phyloP scores from a whole-genome alignment of 2,797 vertebrate species.

The Coregonus sp. region DNA sequence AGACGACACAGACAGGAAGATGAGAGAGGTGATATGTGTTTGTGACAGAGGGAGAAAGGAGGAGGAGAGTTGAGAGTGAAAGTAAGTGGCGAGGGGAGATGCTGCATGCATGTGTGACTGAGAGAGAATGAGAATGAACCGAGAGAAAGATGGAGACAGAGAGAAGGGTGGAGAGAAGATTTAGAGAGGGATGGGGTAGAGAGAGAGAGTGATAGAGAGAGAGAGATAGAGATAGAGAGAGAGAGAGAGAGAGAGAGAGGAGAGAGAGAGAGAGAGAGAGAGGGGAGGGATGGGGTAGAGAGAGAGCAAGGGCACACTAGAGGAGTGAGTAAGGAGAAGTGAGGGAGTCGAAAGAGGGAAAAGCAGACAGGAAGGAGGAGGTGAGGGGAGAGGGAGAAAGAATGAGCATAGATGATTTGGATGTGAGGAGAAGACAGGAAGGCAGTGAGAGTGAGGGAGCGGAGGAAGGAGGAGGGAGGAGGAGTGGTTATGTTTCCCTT shows the following conservation, averaged over 20 bases:
- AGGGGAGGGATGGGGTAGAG: conserved; percentile 29
- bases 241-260: conserved; percentile 17
- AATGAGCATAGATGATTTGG: background rate
- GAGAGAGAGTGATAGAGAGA: background rate
- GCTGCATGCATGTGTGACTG: conserved; percentile 60
- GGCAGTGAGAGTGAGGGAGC: conserved; percentile 22
- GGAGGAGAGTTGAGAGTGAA: conserved; percentile 8
- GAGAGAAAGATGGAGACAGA: conserved; percentile 39
- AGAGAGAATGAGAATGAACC: conserved; percentile 55
- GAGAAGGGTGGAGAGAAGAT: conserved; percentile 12
- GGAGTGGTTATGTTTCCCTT: conserved; percentile 12
- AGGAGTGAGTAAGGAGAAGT: conserved; percentile 32
- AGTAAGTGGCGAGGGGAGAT: conserved; percentile 50
- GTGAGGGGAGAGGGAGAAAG: conserved; percentile 23
- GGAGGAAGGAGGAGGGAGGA: background rate
- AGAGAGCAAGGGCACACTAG: conserved; percentile 37
- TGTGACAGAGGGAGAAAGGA: conserved; percentile 14
- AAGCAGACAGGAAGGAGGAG: background rate
- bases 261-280: conserved; percentile 6
- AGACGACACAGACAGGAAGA: conserved; percentile 22
- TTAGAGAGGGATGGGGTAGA: conserved; percentile 24
- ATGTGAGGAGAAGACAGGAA: conserved; percentile 12
- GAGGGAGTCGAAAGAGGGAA: conserved; percentile 23
- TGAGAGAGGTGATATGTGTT: conserved; percentile 15
- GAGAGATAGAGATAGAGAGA: conserved; percentile 35